These are phyloP conservation scores for Megaceryle torquata DNA, from an alignment of 2,113 vertebrate species.

Conservation along the genomic window DNA sequence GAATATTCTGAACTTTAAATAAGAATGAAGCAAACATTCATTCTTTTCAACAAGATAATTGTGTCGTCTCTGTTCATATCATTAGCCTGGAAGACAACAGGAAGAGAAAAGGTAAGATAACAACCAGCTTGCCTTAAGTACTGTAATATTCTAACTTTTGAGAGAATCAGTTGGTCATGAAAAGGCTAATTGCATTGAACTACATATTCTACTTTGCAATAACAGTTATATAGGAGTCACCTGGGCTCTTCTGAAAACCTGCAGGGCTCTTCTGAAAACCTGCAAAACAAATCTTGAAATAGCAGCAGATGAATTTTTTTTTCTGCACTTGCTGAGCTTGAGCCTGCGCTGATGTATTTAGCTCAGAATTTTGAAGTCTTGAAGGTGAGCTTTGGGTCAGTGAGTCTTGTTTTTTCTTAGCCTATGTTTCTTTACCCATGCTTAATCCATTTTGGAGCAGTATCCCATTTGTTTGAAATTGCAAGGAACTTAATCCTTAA, in stretches of 20 bases:
- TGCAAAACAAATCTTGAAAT: background rate
- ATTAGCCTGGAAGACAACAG: background rate
- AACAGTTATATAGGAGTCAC: background rate
- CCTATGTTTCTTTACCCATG: background rate
- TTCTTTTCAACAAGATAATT: background rate
- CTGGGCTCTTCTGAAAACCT: background rate
- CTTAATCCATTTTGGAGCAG: background rate
- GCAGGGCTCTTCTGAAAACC: background rate
- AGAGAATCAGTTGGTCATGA: background rate
- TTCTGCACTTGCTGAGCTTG: background rate
- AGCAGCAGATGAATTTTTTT: background rate
- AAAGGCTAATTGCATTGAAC: background rate
- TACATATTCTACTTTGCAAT: background rate
- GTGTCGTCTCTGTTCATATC: background rate
- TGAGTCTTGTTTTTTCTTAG: background rate
- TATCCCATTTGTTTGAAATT: background rate
- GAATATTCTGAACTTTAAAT: background rate
- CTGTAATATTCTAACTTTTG: background rate
- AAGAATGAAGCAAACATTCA: background rate
- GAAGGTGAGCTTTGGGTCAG: background rate
- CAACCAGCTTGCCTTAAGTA: background rate
- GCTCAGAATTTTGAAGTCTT: background rate
- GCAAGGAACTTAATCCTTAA: background rate
- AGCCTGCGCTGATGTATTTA: background rate
- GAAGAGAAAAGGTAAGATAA: background rate